Evolutionary conservation across 2,797 vertebrate genomes (phyloP).

Genomic region (Okamejei kenojei): DNA sequence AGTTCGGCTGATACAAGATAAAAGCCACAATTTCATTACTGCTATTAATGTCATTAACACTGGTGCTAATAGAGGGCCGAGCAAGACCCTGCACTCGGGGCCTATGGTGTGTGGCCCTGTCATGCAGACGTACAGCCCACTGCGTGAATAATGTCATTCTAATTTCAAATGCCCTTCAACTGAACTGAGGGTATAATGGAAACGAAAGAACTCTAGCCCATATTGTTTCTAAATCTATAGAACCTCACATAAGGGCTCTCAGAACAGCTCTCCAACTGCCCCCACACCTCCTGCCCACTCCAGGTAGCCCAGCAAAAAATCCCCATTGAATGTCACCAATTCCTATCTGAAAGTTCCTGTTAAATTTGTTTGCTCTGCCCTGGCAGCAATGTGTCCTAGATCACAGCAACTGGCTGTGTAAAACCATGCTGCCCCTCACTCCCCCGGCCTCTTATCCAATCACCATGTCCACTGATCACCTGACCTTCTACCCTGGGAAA

Average conservation of each 20-base stretch:
- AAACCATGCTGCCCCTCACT: no score
- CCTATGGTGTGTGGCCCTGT: not conserved
- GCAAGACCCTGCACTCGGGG: no score
- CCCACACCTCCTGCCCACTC: no score
- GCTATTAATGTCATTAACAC: not conserved
- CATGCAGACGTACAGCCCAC: not conserved
- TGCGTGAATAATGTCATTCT: not conserved
- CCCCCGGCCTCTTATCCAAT: not conserved
- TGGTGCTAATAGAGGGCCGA: not conserved
- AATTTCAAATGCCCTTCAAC: not conserved
- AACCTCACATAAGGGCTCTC: no score
- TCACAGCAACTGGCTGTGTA: not conserved
- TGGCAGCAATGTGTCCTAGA: no score
- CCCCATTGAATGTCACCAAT: no score
- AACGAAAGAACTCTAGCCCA: not conserved
- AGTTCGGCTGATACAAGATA: slow-evolving; percentile 27
- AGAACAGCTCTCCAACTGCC: not conserved
- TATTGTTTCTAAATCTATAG: not conserved
- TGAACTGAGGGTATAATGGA: not conserved
- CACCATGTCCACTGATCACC: not conserved
- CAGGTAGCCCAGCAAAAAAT: no score
- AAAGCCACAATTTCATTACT: slow-evolving; percentile 10
- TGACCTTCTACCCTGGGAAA: not conserved
- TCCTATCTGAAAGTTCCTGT: no score
- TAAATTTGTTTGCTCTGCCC: not conserved